A percentile compares a stretch with the other conserved stretches of the same genome.
Conservation (phyloP, 2,113 vertebrate genomes). For the Athene cunicularia region DNA sequence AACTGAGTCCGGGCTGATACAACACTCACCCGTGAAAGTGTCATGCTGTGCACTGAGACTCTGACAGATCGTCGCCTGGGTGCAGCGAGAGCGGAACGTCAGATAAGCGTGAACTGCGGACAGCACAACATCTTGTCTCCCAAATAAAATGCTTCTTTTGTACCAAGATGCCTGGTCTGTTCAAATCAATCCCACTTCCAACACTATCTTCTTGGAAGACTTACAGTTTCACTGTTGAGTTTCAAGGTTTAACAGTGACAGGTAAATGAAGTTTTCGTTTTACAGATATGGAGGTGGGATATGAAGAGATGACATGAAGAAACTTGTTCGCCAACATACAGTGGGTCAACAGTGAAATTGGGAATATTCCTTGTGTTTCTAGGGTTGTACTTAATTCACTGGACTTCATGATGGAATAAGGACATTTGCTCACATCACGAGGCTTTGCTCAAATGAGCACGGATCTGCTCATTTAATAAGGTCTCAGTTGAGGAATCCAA, state of each 20-base stretch:
- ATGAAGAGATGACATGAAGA: neutral
- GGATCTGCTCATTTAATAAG: neutral
- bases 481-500: neutral
- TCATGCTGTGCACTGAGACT: fast-evolving
- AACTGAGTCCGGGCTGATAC: fast-evolving
- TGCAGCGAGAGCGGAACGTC: fast-evolving
- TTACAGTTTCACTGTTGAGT: neutral
- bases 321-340: neutral
- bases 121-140: neutral
- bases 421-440: neutral
- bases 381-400: neutral
- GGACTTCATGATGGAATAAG: neutral
- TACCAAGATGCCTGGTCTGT: neutral
- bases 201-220: neutral
- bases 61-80: neutral
- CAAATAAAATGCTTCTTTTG: neutral
- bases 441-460: neutral
- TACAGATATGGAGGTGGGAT: neutral
- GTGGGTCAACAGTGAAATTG: neutral
- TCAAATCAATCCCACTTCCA: neutral
- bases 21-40: neutral
- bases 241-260: neutral
- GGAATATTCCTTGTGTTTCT: neutral
- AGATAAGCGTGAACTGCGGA: neutral
- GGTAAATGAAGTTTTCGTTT: neutral